Percentiles rank a stretch among this genome's conserved stretches.
Conservation (phyloP, 64 coral and sea anemone species). For the Pocillopora damicornis region DNA sequence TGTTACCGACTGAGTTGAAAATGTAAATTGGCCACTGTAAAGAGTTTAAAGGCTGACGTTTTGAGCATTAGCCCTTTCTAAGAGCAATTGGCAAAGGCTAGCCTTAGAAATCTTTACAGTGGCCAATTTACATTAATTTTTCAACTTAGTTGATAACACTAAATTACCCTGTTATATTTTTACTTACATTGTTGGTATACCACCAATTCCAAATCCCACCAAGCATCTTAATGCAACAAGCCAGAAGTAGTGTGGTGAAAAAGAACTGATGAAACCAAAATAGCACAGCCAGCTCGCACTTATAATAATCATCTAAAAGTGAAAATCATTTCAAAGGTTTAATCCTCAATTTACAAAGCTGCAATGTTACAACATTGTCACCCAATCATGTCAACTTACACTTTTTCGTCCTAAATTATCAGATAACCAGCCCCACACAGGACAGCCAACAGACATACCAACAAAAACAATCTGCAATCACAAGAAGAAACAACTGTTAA, state of each 20-base stretch:
- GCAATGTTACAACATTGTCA: neutral
- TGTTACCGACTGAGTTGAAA: too few relatives aligned
- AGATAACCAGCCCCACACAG: slow-evolving; percentile 79
- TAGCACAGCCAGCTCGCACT: slow-evolving; percentile 76
- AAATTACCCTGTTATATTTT: too few relatives aligned
- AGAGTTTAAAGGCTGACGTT: too few relatives aligned
- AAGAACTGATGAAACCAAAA: slow-evolving; percentile 86
- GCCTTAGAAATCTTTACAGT: too few relatives aligned
- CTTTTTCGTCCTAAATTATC: slow-evolving; percentile 93
- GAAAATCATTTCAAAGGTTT: neutral
- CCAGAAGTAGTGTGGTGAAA: slow-evolving; percentile 91
- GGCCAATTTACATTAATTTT: too few relatives aligned
- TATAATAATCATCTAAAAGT: slow-evolving; percentile 67
- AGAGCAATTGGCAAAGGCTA: too few relatives aligned
- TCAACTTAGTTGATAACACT: too few relatives aligned
- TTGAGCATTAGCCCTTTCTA: too few relatives aligned
- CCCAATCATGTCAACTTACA: slow-evolving; percentile 43
- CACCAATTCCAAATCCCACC: slow-evolving; percentile 86
- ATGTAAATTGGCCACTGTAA: too few relatives aligned
- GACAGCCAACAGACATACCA: slow-evolving; percentile 79
- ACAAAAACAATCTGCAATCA: slow-evolving; percentile 76
- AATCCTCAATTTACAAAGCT: neutral
- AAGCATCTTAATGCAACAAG: slow-evolving; percentile 70
- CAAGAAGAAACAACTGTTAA: neutral
- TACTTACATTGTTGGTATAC: slow-evolving; percentile 82